Evolutionary conservation across 2,888 invertebrate genomes (phyloP).

Genomic region (Leptopilina syphax): DNA sequence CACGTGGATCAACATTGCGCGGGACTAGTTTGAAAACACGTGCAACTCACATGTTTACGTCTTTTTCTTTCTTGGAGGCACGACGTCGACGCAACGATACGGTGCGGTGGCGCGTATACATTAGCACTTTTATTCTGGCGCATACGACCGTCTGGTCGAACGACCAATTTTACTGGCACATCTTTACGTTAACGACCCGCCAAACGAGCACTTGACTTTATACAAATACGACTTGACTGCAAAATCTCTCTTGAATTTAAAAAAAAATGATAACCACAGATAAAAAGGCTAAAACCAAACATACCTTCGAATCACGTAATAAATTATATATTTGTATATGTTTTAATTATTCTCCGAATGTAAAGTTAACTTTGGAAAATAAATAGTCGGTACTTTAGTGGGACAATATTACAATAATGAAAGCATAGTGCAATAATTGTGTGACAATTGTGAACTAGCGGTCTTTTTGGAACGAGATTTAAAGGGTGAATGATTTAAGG

Average conservation of each 20-base stretch:
- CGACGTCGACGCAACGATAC: constrained; percentile 53
- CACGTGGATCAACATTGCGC: constrained; percentile 34
- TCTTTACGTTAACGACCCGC: constrained; percentile 62
- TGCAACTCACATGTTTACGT: constrained; percentile 74
- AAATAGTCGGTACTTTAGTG: no score
- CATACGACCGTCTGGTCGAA: constrained; percentile 62
- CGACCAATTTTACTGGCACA: constrained; percentile 68
- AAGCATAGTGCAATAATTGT: no score
- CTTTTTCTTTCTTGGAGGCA: constrained; percentile 46
- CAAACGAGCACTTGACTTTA: constrained; percentile 60
- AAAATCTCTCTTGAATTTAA: constrained; percentile 54
- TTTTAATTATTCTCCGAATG: no score
- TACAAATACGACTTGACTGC: constrained; percentile 55
- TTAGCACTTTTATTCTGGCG: constrained; percentile 70
- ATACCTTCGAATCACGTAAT: neutral
- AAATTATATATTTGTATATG: neutral
- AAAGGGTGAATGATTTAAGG: neutral
- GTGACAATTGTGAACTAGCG: no score
- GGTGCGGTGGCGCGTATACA: constrained; percentile 63
- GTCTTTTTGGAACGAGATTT: neutral
- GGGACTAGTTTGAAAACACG: constrained; percentile 66
- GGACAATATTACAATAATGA: no score
- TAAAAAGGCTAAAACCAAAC: neutral
- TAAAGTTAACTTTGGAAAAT: no score
- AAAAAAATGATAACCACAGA: neutral